A percentile compares a stretch with the other conserved stretches of the same genome.
Evolutionary conservation across 2,888 invertebrate species (phyloP).

Genomic region (Hypercompe scribonia): DNA sequence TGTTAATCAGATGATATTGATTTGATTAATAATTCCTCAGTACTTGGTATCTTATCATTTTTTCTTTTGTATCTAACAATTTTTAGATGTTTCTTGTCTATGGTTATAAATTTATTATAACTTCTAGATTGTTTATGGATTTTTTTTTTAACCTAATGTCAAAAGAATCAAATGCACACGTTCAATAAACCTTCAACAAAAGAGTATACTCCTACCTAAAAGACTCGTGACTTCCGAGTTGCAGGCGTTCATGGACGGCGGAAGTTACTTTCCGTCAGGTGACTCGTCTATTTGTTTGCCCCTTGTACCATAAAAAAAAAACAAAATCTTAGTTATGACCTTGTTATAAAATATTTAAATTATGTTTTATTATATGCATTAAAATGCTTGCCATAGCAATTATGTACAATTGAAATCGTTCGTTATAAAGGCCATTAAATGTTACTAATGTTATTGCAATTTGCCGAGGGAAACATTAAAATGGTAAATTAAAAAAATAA

Average conservation of each 20-base stretch:
- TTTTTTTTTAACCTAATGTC: neutral
- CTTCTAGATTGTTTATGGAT: neutral
- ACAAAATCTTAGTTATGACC: slow-evolving; percentile 12
- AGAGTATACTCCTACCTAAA: no score
- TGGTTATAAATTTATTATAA: neutral
- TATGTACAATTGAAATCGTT: slow-evolving; percentile 19
- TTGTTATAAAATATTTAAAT: slow-evolving; percentile 33
- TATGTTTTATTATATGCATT: slow-evolving; percentile 33
- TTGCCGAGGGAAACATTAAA: neutral
- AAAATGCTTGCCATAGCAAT: slow-evolving; percentile 30
- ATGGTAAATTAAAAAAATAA: no score
- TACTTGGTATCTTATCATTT: neutral
- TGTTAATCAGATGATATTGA: neutral
- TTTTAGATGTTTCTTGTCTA: neutral
- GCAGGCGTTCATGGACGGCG: no score
- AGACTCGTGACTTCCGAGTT: no score
- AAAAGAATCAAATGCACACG: neutral
- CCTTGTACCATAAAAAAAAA: neutral
- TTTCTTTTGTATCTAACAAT: no score
- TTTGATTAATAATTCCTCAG: neutral
- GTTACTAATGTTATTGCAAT: slow-evolving; percentile 20
- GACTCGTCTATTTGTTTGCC: no score
- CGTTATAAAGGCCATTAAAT: slow-evolving; percentile 37
- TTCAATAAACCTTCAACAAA: neutral
- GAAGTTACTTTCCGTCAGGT: no score